Base-by-base conservation (phyloP, 2,797 vertebrate genomes). In the Cirrhinus molitorella region DNA sequence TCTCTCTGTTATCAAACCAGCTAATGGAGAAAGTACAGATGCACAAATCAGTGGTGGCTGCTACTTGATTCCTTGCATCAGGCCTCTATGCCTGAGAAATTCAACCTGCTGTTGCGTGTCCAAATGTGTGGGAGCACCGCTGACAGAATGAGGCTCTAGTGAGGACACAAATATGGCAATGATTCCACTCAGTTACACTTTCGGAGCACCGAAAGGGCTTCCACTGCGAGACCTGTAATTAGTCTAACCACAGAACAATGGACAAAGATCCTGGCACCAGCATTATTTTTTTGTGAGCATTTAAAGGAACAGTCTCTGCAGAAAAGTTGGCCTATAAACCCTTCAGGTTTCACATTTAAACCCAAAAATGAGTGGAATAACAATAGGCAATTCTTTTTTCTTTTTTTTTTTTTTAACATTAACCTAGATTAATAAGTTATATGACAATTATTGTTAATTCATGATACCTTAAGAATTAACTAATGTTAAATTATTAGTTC, bases 91-190 rank as follows among this genome's bases (percentile, higher is more conserved):
- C 76, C 71, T 19, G 57, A 83, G 84, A 85, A 85, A 85, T 79
- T 34, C 47, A 40, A 68, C 79, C 84, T 80, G 76, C 53, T 82
- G 80, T 82, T 79, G 19, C 43, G 12, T 61, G 34, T 85, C 70
- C 66, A 83, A 83, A 71, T 80, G 84, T 83, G 80, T 76, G 80
- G 72, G 84, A 71, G 76, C 37, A 76, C 66, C 83, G 63, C 72
- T 83, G 80, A 87, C 83, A 80, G 83, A 85, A 87, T 66, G 37
- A 76, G 83, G 80, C 80, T 85, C 61, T 37, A 59, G 55, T 57
- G 73, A 83, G 72, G 63, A 75, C 40, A 70, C 67, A 72, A 61
- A 80, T 71, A 80, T 66, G 65, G 74, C 84, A 72, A 73, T 47
- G 66, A 79, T 72, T 85, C 79, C 78, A 71, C 79, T 81, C 55